Conservation (phyloP, 35 echinoderm and acorn worm species). For the Hemicentrotus pulcherrimus region DNA sequence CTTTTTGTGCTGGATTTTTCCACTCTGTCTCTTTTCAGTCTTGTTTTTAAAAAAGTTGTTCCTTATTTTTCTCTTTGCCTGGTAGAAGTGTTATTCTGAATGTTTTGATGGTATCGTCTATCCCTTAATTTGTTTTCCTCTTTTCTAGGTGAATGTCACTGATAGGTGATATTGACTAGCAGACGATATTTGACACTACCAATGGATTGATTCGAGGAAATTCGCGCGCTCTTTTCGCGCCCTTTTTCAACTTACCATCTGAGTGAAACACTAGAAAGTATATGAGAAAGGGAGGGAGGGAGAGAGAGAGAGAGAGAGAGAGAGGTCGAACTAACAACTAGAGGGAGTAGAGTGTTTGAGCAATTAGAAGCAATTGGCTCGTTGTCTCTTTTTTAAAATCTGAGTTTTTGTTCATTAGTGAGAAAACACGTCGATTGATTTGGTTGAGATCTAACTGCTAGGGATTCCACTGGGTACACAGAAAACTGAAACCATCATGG, state of each 20-base stretch:
- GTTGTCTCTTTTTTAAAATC: not conserved
- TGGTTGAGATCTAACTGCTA: conserved; percentile 30
- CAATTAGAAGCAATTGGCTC: conserved; percentile 6
- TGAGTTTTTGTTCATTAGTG: conserved; percentile 20
- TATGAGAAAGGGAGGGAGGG: not conserved
- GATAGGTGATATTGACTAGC: not conserved
- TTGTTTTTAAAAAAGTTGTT: no score
- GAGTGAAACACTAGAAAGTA: not conserved
- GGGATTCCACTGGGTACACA: not conserved
- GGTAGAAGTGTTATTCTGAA: not conserved
- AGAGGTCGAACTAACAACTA: not conserved
- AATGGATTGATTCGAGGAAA: not conserved
- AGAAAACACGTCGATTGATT: conserved; percentile 32
- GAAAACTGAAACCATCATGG: not conserved
- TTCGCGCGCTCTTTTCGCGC: not conserved
- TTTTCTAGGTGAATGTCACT: not conserved
- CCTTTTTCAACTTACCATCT: not conserved
- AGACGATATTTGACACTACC: conserved; percentile 10
- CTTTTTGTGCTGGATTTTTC: no score
- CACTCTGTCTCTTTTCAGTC: no score
- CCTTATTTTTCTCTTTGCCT: no score
- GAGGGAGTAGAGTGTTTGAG: not conserved
- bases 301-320: not conserved
- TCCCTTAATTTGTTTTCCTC: not conserved
- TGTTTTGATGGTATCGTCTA: not conserved